Base-by-base conservation (phyloP, 1,140 invertebrate species). In the Euglossa dilemma region DNA sequence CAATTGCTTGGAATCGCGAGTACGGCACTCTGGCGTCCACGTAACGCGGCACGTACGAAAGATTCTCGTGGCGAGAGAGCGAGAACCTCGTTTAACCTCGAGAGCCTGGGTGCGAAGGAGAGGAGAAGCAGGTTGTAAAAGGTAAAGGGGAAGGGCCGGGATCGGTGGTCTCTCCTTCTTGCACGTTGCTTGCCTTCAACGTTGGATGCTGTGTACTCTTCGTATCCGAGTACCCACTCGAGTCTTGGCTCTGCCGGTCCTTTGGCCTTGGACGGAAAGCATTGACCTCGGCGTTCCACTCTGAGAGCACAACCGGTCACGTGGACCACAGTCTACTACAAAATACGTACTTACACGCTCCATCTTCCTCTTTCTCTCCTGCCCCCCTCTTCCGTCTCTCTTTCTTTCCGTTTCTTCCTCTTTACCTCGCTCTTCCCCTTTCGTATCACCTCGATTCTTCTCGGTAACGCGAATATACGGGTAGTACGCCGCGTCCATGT, bases 181-280 rank as follows among this genome's bases (percentile, higher is more conserved):
- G 71, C 76, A n/a, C 63, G 52, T 72, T 47, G 36, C 66, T 67
- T 61, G 74, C 78, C 77, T 76, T 83, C 79, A 56, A 87, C 72
- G 75, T 79, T 83, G 86, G 86, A 89, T 86, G 85, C 72, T 80
- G 85, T 85, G 82, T 88, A 86, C 88, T 90, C 89, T 83, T 78
- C 84, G 78, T 89, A 83, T 89, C 77, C 82, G 88, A 88, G 87
- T 89, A 88, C 80, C 86, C 87, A 85, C 87, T 89, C 86, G 87
- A 89, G 80, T 80, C 88, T 88, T 78, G 85, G 67, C 64, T 89
- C 81, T 88, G 66, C 80, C 85, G 88, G 90, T 92, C 90, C 91
- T 90, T 92, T 93, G 91, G 91, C 92, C 92, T 93, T 93, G 92
- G 92, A 92, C 88, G 89, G 92, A 89, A 93, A 93, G 89, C 92